These are phyloP conservation scores for Cyanoramphus novaezelandiae DNA, from an alignment of 2,113 vertebrate species.

Conservation along the genomic window DNA sequence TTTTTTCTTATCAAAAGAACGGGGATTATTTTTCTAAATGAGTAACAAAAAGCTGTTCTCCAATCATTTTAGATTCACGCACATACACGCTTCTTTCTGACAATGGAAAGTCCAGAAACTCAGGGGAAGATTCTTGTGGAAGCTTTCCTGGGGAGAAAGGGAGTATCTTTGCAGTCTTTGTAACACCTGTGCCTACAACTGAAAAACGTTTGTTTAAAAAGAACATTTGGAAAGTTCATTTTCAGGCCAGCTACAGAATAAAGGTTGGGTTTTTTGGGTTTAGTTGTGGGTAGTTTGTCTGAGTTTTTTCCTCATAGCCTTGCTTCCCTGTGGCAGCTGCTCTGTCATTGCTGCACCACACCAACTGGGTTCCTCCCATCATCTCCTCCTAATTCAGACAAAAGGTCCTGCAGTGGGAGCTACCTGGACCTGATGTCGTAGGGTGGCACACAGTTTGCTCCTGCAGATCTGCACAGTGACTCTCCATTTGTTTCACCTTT, in stretches of 20 bases:
- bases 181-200: background rate
- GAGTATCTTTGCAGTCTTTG: background rate
- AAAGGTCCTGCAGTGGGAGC: background rate
- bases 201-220: background rate
- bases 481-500: background rate
- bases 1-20: rapidly evolving
- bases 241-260: background rate
- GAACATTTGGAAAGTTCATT: background rate
- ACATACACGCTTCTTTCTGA: background rate
- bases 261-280: background rate
- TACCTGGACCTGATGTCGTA: background rate
- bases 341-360: background rate
- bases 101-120: background rate
- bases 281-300: background rate
- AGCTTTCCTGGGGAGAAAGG: background rate
- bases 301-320: background rate
- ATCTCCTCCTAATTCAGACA: background rate
- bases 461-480: background rate
- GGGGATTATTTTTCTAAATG: background rate
- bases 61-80: background rate
- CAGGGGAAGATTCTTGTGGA: background rate
- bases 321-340: background rate
- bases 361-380: background rate
- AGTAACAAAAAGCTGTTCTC: background rate
- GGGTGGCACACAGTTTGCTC: background rate